A percentile compares a stretch with the other conserved stretches of the same genome.
Conservation (phyloP, 2,888 invertebrate genomes). For the Xestia xanthographa region DNA sequence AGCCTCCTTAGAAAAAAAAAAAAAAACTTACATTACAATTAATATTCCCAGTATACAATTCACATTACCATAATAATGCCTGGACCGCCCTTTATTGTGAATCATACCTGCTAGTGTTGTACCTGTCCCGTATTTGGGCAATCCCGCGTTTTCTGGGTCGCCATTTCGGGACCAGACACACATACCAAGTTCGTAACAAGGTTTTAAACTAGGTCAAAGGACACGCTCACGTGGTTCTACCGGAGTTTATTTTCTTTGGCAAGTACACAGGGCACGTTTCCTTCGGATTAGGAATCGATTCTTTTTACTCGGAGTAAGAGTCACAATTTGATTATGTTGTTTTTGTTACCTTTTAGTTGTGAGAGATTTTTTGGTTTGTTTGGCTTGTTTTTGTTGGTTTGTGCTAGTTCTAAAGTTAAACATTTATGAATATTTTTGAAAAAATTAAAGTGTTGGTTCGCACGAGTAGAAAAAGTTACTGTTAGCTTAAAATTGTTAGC, state of each 20-base stretch:
- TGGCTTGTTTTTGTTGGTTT: neutral
- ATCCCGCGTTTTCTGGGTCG: conserved; percentile 30
- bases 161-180: conserved; percentile 33
- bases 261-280: conserved; percentile 55
- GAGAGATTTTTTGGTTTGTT: neutral
- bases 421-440: too few species aligned
- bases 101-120: conserved; percentile 61
- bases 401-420: too few species aligned
- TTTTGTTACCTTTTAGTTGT: conserved; percentile 1
- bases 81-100: conserved; percentile 67
- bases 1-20: neutral
- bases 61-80: conserved; percentile 74
- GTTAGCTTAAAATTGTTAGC: too few species aligned
- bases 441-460: too few species aligned
- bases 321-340: conserved; percentile 25
- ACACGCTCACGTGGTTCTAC: conserved; percentile 32
- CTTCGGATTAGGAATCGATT: conserved; percentile 32
- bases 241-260: conserved; percentile 41
- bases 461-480: too few species aligned
- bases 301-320: conserved; percentile 14
- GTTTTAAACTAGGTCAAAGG: conserved; percentile 54
- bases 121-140: conserved; percentile 2
- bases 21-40: conserved; percentile 2
- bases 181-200: conserved; percentile 45
- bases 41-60: conserved; percentile 59